phyloP scores from a whole-genome alignment of 2,797 vertebrate species.

The Cossypha heuglini region DNA sequence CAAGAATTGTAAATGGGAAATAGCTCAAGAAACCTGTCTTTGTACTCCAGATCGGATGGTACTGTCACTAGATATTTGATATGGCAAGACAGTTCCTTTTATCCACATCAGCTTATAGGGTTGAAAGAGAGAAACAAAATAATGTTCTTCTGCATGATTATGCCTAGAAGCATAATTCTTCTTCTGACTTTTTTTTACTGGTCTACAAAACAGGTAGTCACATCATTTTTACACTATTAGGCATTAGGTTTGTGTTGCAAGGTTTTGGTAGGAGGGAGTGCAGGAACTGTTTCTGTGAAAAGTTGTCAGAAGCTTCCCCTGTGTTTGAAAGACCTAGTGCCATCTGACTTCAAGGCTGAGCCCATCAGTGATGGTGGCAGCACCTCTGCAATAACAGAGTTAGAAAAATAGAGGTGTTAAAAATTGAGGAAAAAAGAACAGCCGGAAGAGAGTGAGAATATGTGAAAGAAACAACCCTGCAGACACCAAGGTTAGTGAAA shows the following conservation, averaged over 20 bases:
- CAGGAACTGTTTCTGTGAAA: fast-evolving
- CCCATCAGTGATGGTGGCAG: no score
- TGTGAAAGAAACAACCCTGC: neutral
- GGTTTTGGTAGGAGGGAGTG: neutral
- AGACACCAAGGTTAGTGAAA: neutral
- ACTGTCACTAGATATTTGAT: neutral
- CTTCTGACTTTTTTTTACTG: neutral
- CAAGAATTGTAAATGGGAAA: neutral
- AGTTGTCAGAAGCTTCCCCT: neutral
- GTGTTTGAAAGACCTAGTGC: neutral
- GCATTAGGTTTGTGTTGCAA: neutral
- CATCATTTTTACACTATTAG: neutral
- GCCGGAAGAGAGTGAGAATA: neutral
- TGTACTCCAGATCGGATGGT: neutral
- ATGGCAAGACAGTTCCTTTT: neutral
- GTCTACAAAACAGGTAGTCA: neutral
- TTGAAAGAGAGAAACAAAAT: neutral
- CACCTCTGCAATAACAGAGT: fast-evolving
- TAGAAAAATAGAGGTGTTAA: neutral
- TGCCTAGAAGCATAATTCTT: neutral
- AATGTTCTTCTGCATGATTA: neutral
- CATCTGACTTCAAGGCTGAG: neutral
- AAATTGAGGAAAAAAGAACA: neutral
- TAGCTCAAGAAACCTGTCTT: neutral
- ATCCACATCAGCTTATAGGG: neutral